These are phyloP conservation scores for Chromobotia macracanthus DNA, from an alignment of 2,797 vertebrate genomes.

Conservation along the genomic window DNA sequence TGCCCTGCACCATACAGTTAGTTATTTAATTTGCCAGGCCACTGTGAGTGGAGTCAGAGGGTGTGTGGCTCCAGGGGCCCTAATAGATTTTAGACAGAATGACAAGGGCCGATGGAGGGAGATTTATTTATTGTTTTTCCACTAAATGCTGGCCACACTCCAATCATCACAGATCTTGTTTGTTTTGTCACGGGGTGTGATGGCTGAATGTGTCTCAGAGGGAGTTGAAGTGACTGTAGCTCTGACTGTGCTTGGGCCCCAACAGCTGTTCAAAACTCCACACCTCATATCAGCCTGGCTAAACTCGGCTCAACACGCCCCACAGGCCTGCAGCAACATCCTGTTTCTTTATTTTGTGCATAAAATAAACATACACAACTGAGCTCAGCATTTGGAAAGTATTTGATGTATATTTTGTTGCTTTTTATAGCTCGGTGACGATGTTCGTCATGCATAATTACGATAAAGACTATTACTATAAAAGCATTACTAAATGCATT, in stretches of 20 bases:
- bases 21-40: slow-evolving; percentile 52
- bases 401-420: not conserved
- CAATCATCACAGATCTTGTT: slow-evolving; percentile 67
- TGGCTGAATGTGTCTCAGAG: slow-evolving; percentile 56
- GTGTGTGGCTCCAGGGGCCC: slow-evolving; percentile 21
- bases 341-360: not conserved
- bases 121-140: slow-evolving; percentile 59
- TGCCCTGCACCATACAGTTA: slow-evolving; percentile 28
- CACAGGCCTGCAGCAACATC: slow-evolving; percentile 24
- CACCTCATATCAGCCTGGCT: slow-evolving; percentile 43
- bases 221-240: slow-evolving; percentile 58
- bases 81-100: slow-evolving; percentile 53
- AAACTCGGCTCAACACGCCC: slow-evolving; percentile 11
- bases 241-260: slow-evolving; percentile 45
- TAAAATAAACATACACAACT: not conserved
- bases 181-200: slow-evolving; percentile 66
- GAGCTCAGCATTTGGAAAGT: not conserved
- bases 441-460: too few species aligned
- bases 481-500: too few species aligned
- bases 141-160: slow-evolving; percentile 54
- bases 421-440: not conserved
- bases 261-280: slow-evolving; percentile 45
- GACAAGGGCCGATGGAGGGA: slow-evolving; percentile 27
- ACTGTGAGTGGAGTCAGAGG: slow-evolving; percentile 23
- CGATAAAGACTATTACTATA: too few species aligned